Evolutionary conservation across 2,888 invertebrate species (phyloP).

Genomic region (Chrysina gloriosa): DNA sequence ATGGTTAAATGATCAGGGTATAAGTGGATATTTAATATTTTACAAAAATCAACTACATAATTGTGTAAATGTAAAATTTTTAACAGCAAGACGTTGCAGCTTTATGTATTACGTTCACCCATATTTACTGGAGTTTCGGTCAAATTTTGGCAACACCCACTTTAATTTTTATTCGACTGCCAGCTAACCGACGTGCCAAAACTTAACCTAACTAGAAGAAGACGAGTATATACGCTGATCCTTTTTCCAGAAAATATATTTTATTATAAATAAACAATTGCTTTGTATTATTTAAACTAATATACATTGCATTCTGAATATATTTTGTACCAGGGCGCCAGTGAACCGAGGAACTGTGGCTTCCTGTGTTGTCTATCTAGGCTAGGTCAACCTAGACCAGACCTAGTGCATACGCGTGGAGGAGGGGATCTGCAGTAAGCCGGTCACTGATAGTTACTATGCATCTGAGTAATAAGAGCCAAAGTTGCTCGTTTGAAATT

Average conservation of each 20-base stretch:
- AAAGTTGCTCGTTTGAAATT: background rate
- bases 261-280: slow-evolving; percentile 62
- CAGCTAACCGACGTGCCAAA: slow-evolving; percentile 27
- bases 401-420: slow-evolving; percentile 13
- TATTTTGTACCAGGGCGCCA: slow-evolving; percentile 62
- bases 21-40: too few relatives aligned
- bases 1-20: too few relatives aligned
- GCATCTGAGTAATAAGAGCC: slow-evolving; percentile 12
- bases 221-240: slow-evolving; percentile 39
- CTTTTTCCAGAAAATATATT: slow-evolving; percentile 48
- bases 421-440: slow-evolving; percentile 25
- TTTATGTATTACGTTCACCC: slow-evolving; percentile 6
- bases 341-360: slow-evolving; percentile 50
- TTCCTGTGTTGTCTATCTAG: slow-evolving; percentile 53
- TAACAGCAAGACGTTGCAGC: background rate
- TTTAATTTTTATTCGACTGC: slow-evolving; percentile 24
- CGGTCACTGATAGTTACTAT: slow-evolving; percentile 18
- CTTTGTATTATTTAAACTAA: slow-evolving; percentile 65
- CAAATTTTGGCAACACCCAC: slow-evolving; percentile 32
- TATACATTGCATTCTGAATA: slow-evolving; percentile 66
- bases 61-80: background rate
- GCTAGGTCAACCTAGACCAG: slow-evolving; percentile 49
- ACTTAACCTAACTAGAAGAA: slow-evolving; percentile 39
- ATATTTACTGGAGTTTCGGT: slow-evolving; percentile 10
- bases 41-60: too few relatives aligned